Evolutionary conservation across 2,113 vertebrate genomes (phyloP).

Genomic region (Aphyosemion australe): DNA sequence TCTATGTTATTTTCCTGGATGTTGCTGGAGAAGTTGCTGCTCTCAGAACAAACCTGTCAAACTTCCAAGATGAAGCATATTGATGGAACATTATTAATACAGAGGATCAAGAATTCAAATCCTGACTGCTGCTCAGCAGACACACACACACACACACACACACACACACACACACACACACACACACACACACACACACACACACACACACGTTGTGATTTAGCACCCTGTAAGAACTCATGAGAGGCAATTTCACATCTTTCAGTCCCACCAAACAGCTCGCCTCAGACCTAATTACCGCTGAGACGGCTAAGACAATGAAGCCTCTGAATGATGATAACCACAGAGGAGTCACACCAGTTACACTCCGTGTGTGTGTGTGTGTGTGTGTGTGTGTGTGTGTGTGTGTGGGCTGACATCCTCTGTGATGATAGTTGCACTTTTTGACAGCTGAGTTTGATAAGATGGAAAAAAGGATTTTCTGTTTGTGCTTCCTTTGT

Average conservation of each 20-base stretch:
- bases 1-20: too few species aligned
- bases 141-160: neutral
- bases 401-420: constrained; percentile 16
- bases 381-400: constrained; percentile 3
- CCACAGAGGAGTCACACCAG: constrained; percentile 48
- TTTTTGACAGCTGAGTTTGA: constrained; percentile 1
- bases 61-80: constrained; percentile 5
- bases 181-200: neutral
- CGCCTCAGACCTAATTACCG: constrained; percentile 62
- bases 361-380: constrained; percentile 31
- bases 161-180: constrained; percentile 13
- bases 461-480: neutral
- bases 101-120: constrained; percentile 27
- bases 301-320: constrained; percentile 49
- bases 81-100: constrained; percentile 18
- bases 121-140: constrained; percentile 34
- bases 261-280: constrained; percentile 56
- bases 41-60: neutral
- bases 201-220: constrained; percentile 27
- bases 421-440: neutral
- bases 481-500: neutral
- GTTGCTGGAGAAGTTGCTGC: too few species aligned
- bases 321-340: constrained; percentile 48
- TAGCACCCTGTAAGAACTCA: constrained; percentile 38
- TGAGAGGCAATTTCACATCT: constrained; percentile 67